Conservation (phyloP, 2,888 invertebrate genomes). For the Xanthostigma xanthostigma region DNA sequence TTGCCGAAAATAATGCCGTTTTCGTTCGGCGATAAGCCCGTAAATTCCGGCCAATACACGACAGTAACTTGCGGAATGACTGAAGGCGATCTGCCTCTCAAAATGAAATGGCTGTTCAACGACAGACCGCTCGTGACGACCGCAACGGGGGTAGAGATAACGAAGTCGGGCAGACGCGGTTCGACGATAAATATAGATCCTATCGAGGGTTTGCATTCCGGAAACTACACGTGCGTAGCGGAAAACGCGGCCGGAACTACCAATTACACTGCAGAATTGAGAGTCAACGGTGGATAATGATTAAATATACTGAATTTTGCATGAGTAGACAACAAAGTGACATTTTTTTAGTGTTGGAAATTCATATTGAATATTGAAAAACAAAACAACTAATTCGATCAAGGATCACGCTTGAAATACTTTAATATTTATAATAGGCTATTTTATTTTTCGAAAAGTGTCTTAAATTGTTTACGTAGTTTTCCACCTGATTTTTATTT, state of each 20-base stretch:
- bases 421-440: no score
- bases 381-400: no score
- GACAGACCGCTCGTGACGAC: constrained; percentile 22
- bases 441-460: no score
- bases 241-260: constrained; percentile 52
- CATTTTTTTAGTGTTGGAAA: neutral
- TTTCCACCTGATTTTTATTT: no score
- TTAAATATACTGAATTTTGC: no score
- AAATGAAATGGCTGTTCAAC: constrained; percentile 46
- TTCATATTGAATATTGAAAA: neutral
- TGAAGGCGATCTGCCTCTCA: constrained; percentile 48
- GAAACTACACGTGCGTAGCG: constrained; percentile 61
- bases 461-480: no score
- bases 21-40: constrained; percentile 45
- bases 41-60: constrained; percentile 43
- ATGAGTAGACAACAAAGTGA: neutral
- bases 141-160: constrained; percentile 19
- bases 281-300: constrained; percentile 48
- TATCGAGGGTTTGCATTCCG: constrained; percentile 51
- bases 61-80: constrained; percentile 46
- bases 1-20: constrained; percentile 51
- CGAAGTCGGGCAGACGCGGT: constrained; percentile 27
- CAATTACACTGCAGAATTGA: constrained; percentile 50
- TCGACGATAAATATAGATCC: constrained; percentile 48
- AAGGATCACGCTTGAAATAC: no score